Percentiles rank a stretch among this genome's conserved stretches.
Conservation (phyloP, 2,888 invertebrate species). For the Ametastegia equiseti region DNA sequence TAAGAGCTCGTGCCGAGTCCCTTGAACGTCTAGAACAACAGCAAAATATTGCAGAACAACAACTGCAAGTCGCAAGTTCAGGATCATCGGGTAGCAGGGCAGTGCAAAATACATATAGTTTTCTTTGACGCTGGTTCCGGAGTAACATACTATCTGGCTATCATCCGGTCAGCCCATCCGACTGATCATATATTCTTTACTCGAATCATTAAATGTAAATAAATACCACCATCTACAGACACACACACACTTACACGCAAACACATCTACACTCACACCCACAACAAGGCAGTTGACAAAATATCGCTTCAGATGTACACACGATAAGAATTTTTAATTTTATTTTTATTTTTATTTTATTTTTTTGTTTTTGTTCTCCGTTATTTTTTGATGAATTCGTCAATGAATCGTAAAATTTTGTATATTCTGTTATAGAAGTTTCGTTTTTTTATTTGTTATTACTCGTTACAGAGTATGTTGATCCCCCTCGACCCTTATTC, state of each 20-base stretch:
- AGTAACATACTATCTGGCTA: conserved; percentile 66
- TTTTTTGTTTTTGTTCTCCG: not conserved
- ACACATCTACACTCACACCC: not conserved
- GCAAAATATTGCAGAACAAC: conserved; percentile 58
- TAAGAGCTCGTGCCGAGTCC: conserved; percentile 87
- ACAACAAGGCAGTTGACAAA: not conserved
- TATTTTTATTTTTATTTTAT: not conserved
- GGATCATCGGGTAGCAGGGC: conserved; percentile 76
- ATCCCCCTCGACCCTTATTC: not conserved
- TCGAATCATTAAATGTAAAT: conserved; percentile 21
- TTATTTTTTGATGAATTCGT: not conserved
- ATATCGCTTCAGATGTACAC: not conserved
- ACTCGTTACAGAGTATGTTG: not conserved
- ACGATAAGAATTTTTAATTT: not conserved
- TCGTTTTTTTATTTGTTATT: not conserved
- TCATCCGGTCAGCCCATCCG: conserved; percentile 66
- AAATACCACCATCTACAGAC: too few species aligned
- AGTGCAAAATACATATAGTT: conserved; percentile 82
- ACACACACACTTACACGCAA: not conserved
- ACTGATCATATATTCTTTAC: conserved; percentile 60
- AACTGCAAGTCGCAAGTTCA: conserved; percentile 64
- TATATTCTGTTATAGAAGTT: not conserved
- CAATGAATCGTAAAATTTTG: not conserved
- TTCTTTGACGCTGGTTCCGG: conserved; percentile 77
- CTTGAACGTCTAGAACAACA: conserved; percentile 83